These are phyloP conservation scores for Microcebus jonahi DNA, from an alignment of 2,113 vertebrate species.

Conservation along the genomic window DNA sequence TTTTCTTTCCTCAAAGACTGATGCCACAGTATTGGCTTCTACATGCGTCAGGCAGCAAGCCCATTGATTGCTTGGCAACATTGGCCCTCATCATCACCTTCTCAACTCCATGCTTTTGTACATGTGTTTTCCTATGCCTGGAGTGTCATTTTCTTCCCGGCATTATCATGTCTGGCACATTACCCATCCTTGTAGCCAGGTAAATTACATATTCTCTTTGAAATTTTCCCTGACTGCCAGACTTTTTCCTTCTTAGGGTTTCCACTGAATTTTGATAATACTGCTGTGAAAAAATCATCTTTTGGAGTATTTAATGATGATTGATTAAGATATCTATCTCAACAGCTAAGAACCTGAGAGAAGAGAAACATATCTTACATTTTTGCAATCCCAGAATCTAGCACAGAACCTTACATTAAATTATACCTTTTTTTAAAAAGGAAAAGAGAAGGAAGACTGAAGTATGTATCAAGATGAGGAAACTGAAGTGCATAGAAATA, in stretches of 20 bases:
- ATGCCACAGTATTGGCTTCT: no score
- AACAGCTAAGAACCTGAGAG: neutral
- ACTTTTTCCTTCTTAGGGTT: neutral
- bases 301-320: neutral
- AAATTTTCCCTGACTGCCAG: neutral
- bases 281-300: neutral
- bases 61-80: no score
- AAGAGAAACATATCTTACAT: neutral
- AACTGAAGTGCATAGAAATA: neutral
- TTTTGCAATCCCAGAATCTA: neutral
- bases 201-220: neutral
- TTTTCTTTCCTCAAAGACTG: no score
- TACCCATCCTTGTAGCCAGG: neutral
- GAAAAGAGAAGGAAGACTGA: neutral
- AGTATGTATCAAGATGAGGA: neutral
- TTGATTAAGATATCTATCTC: neutral
- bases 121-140: neutral
- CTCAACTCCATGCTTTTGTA: neutral
- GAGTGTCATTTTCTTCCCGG: neutral
- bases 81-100: neutral
- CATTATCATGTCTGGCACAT: neutral
- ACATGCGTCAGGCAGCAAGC: no score
- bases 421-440: neutral
- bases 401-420: neutral
- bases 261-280: neutral